phyloP scores from a whole-genome alignment of 2,888 invertebrate species.

The Torymus tubicola region DNA sequence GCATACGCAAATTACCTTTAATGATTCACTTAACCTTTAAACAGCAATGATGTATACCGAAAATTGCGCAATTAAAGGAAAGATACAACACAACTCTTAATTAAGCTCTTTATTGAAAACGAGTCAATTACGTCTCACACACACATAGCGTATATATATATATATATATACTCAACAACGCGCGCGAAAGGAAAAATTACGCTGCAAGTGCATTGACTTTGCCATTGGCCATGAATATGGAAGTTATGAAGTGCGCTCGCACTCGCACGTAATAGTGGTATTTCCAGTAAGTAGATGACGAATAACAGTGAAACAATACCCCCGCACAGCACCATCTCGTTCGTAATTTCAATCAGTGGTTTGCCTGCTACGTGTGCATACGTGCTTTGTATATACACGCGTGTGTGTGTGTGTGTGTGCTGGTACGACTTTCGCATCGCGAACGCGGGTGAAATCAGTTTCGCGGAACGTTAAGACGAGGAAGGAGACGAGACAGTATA shows the following conservation, averaged over 20 bases:
- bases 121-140: neutral
- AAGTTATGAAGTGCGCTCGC: neutral
- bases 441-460: neutral
- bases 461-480: neutral
- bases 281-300: slow-evolving; percentile 10
- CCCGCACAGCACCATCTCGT: too few relatives aligned
- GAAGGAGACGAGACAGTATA: too few relatives aligned
- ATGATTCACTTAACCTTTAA: too few relatives aligned
- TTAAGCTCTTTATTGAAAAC: slow-evolving; percentile 6
- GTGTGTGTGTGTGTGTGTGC: too few relatives aligned
- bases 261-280: neutral
- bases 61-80: too few relatives aligned
- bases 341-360: slow-evolving; percentile 4
- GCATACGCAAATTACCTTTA: too few relatives aligned
- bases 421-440: neutral
- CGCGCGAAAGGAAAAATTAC: slow-evolving; percentile 26
- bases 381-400: too few relatives aligned
- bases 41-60: too few relatives aligned
- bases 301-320: neutral
- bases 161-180: neutral
- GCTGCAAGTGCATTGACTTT: slow-evolving; percentile 37
- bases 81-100: too few relatives aligned
- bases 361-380: too few relatives aligned
- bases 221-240: slow-evolving; percentile 39
- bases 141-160: too few relatives aligned